Conservation (phyloP, 2,888 invertebrate species). For the Drosophila villosipedis region DNA sequence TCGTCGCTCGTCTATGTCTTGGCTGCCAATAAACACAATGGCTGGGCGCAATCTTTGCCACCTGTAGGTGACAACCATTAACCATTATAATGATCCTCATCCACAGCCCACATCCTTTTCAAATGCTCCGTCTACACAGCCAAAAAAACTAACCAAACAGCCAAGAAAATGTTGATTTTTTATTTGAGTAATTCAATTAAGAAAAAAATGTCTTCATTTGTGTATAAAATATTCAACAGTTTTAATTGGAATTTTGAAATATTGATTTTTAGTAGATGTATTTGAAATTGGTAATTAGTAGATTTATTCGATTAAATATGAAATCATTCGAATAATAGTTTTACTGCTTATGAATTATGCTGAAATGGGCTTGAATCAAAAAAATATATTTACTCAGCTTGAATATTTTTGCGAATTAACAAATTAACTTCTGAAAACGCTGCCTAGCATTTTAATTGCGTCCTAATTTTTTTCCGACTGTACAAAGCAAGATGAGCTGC, state of each 20-base stretch:
- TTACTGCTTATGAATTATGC: neutral
- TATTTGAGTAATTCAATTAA: neutral
- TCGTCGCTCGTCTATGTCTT: neutral
- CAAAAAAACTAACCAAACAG: neutral
- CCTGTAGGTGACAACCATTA: slow-evolving; percentile 59
- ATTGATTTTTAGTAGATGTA: neutral
- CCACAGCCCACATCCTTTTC: slow-evolving; percentile 3
- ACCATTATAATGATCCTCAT: slow-evolving; percentile 6
- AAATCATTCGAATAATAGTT: neutral
- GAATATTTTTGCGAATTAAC: neutral
- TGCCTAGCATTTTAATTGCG: neutral
- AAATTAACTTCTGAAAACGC: neutral
- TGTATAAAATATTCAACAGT: neutral
- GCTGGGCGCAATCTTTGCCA: slow-evolving; percentile 63
- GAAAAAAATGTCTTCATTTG: neutral
- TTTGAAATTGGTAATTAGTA: neutral
- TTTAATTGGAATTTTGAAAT: neutral
- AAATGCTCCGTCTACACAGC: neutral
- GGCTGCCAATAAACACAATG: slow-evolving; percentile 32
- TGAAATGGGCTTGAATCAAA: neutral
- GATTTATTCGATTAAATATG: neutral
- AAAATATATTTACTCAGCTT: neutral
- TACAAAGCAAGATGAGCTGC: neutral
- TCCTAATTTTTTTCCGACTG: neutral
- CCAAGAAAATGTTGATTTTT: neutral